Conservation (phyloP, 2,888 invertebrate genomes). For the Melanostoma scalare region DNA sequence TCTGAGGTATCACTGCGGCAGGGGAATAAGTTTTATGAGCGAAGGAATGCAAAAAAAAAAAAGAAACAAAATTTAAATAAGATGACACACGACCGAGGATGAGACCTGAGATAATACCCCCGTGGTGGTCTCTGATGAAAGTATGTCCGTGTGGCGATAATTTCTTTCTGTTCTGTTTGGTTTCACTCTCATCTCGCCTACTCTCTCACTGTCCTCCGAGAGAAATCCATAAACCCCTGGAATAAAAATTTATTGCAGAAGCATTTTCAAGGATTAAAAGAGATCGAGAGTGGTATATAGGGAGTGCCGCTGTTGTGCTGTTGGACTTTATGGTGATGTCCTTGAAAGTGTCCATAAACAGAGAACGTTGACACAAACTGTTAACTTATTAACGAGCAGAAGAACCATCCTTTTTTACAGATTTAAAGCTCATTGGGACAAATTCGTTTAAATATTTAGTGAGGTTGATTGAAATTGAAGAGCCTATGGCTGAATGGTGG, state of each 20-base stretch:
- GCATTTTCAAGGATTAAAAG: slow-evolving; percentile 37
- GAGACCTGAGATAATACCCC: slow-evolving; percentile 13
- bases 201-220: slow-evolving; percentile 11
- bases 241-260: slow-evolving; percentile 33
- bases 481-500: not conserved
- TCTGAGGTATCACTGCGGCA: slow-evolving; percentile 23
- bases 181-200: not conserved
- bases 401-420: slow-evolving; percentile 18
- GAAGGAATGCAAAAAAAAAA: slow-evolving; percentile 5
- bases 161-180: not conserved
- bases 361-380: slow-evolving; percentile 42
- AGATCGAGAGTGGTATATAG: not conserved
- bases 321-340: slow-evolving; percentile 25
- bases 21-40: slow-evolving; percentile 31
- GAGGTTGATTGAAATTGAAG: slow-evolving; percentile 53
- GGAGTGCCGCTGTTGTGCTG: not conserved
- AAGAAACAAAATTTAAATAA: slow-evolving; percentile 6
- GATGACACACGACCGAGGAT: slow-evolving; percentile 13
- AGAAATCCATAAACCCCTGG: slow-evolving; percentile 27
- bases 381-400: slow-evolving; percentile 47
- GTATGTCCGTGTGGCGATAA: not conserved
- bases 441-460: slow-evolving; percentile 37
- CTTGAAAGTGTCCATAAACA: slow-evolving; percentile 25
- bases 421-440: slow-evolving; percentile 34
- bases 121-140: not conserved